Evolutionary conservation across 2,888 invertebrate genomes (phyloP), one percentile per base, ranked within the genome.

Genomic region (Cybosia mesomella): DNA sequence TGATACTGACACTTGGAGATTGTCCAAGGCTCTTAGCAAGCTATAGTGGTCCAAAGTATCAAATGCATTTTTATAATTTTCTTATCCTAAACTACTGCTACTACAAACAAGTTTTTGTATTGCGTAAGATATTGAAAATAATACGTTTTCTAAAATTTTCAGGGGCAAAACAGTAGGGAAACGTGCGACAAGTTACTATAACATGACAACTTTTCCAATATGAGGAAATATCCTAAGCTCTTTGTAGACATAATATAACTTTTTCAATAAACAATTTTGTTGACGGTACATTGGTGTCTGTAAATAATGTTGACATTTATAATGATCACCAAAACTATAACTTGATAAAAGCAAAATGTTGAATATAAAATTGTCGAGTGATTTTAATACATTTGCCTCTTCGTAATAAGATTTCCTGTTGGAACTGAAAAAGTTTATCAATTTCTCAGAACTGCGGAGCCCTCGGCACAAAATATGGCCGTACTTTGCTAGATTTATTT

Each of bases 141-240:
- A 58, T 18, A 9, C 28, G 28, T 28, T 4, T 32, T 15, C 21
- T 10, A 43, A 58, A 64, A 18, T 59, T 59, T 66, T 34, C 21
- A 24, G 7, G n/a, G n/a, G 24, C 0, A 53, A 58, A 66, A 59
- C 65, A 59, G 34, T 59, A 54, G 13, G 22, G 66, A 61, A 55
- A 66, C 62, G 65, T 68, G 67, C 61, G 67, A 71, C 71, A 65
- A 66, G 72, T 75, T 71, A 73, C 73, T 66, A 58, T 73, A 77
- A 49, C n/a, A 49, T 77, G 68, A 64, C 67, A 79, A 79, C 79
- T 79, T 79, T 75, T 74, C 71, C 77, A 72, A 75, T 80, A 77
- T 65, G 43, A 66, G 58, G 54, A 66, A 75, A 69, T 67, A 73
- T 71, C 66, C 69, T 64, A 71, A 66, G 67, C 54, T 63, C 43